phyloP scores from a whole-genome alignment of 2,113 vertebrate genomes.

The Pelecanus crispus region DNA sequence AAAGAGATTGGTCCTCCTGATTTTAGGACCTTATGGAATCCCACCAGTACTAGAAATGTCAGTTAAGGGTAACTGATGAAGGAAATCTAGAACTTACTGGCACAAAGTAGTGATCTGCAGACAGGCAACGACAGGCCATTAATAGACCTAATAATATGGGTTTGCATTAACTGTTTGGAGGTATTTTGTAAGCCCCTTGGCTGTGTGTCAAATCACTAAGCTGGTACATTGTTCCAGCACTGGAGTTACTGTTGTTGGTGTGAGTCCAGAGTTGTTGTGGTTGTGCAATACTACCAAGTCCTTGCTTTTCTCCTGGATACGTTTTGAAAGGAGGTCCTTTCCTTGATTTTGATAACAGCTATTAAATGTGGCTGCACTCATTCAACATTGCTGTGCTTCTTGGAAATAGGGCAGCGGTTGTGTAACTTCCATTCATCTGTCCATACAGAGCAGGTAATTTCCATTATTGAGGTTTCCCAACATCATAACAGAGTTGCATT shows the following conservation, averaged over 20 bases:
- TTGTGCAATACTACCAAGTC: constrained; percentile 4
- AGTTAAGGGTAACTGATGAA: neutral
- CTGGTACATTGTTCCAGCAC: constrained; percentile 5
- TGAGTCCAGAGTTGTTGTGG: neutral
- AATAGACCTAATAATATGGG: neutral
- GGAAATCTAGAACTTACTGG: neutral
- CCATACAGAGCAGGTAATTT: constrained; percentile 20
- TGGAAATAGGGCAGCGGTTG: neutral
- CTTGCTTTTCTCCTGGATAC: neutral
- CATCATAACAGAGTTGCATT: neutral
- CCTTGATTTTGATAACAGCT: constrained; percentile 31
- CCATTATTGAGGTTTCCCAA: constrained; percentile 50
- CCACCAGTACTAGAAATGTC: neutral
- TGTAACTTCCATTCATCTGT: constrained; percentile 27
- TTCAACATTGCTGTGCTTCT: neutral
- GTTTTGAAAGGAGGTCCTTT: constrained; percentile 1
- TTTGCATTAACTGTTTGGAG: constrained; percentile 18
- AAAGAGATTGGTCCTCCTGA: neutral
- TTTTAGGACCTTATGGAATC: neutral
- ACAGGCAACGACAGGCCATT: constrained; percentile 50
- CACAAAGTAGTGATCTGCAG: neutral
- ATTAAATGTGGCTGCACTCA: neutral
- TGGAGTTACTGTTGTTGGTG: constrained; percentile 16
- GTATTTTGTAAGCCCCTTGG: constrained; percentile 49
- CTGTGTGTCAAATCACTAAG: neutral